Base-by-base conservation (phyloP, 2,797 vertebrate genomes). In the Acomys russatus region DNA sequence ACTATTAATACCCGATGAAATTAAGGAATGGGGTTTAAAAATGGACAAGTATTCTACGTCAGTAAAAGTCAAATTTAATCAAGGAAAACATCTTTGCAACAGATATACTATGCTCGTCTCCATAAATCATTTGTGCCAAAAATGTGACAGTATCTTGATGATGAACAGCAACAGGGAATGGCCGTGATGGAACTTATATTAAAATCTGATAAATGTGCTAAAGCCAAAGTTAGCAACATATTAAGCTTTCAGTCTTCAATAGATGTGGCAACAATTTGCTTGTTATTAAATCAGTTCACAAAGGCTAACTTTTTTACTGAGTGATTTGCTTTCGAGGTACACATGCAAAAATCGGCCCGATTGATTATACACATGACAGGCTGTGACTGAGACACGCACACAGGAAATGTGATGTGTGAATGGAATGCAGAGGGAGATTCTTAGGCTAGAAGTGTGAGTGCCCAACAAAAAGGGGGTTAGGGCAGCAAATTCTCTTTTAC, bases 61-160 rank as follows among this genome's bases (percentile, higher is more conserved):
- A 96, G 87, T 94, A 96, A 95, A 30, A 66, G 35, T 94, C 80
- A 96, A 90, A 97, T 98, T 97, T 96, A 96, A 95, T 97, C 97
- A 84, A 96, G 56, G 88, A 78, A 94, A 96, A 97, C 96, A 97
- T 94, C 87, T 97, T 97, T 98, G 92, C 86, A 98, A 95, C 96
- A 98, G 97, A 97, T 97, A 93, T 95, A 98, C 96, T 89, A 2
- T 44, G 73, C 71, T 56, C 77, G 96, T 92, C 94, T 98, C 80
- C 94, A 91, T 95, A 98, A 98, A 98, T 98, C 98, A 98, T 98
- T 98, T 98, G 98, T 99, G 98, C 98, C 98, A 98, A 98, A 98
- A 98, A 93, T 1, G 66, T 97, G 97, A 98, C 80, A 97, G 51
- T 97, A 97, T 98, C 93, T 98, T 71, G 94, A 98, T 96, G 98